A percentile compares a stretch with the other conserved stretches of the same genome.
Evolutionary conservation across 92 coral and sea anemone genomes (phyloP).

Genomic region (Pocillopora grandis): DNA sequence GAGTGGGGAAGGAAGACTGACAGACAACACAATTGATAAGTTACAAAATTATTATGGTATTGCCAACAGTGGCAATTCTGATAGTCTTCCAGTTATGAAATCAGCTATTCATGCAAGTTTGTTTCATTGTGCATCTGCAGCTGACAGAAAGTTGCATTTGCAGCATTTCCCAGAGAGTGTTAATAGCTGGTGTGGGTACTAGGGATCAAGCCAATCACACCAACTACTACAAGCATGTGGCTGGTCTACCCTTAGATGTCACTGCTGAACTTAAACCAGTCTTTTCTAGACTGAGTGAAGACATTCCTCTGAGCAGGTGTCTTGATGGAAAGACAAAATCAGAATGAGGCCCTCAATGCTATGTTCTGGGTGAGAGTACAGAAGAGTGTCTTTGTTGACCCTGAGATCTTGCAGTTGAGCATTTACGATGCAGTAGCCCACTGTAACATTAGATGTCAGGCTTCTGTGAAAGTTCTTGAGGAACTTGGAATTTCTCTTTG

Average conservation of each 20-base stretch:
- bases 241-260: slow-evolving; percentile 46
- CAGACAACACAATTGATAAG: slow-evolving; percentile 17
- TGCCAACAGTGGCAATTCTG: slow-evolving; percentile 23
- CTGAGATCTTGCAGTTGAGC: slow-evolving; percentile 49
- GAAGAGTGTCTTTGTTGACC: slow-evolving; percentile 41
- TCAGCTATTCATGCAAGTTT: slow-evolving; percentile 49
- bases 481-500: slow-evolving; percentile 44
- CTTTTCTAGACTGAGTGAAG: slow-evolving; percentile 52
- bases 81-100: slow-evolving; percentile 51
- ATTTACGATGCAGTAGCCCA: slow-evolving; percentile 62
- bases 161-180: slow-evolving; percentile 55
- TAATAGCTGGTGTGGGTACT: slow-evolving; percentile 54
- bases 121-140: slow-evolving; percentile 56
- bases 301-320: slow-evolving; percentile 46
- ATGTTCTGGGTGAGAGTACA: slow-evolving; percentile 55
- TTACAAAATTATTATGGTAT: neutral
- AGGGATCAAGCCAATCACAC: slow-evolving; percentile 30
- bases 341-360: slow-evolving; percentile 53
- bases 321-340: slow-evolving; percentile 64
- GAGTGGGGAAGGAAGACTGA: slow-evolving; percentile 38
- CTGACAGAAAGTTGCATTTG: slow-evolving; percentile 23
- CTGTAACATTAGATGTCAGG: slow-evolving; percentile 51
- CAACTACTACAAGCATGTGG: slow-evolving; percentile 42
- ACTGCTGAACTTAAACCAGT: slow-evolving; percentile 42
- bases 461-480: slow-evolving; percentile 42